Conservation (phyloP, 2,113 vertebrate species). For the Paramormyrops kingsleyae region DNA sequence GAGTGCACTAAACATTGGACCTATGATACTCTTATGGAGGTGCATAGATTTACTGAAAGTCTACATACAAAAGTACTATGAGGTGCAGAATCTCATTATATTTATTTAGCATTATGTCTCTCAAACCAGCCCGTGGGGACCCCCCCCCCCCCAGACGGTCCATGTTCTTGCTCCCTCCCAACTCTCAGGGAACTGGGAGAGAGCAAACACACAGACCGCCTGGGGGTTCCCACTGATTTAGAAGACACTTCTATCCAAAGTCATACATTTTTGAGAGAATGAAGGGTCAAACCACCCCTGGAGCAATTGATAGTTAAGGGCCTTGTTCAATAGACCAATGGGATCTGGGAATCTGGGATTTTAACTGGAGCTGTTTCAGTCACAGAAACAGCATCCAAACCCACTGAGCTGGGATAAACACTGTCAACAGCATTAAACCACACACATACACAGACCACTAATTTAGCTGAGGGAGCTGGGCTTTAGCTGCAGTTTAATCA, state of each 20-base stretch:
- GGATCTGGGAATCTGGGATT: neutral
- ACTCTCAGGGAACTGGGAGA: no score
- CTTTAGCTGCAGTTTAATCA: neutral
- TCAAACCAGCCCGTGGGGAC: no score
- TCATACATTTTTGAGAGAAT: neutral
- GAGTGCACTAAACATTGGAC: neutral
- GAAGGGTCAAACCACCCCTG: neutral
- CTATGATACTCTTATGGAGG: neutral
- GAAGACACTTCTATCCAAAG: neutral
- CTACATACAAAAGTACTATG: neutral
- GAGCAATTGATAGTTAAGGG: neutral
- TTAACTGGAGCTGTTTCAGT: no score
- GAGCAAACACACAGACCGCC: no score
- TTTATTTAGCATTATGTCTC: neutral
- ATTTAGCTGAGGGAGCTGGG: neutral
- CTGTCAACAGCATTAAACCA: neutral
- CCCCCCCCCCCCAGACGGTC: no score
- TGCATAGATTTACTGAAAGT: neutral
- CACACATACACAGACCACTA: neutral
- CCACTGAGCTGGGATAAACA: neutral
- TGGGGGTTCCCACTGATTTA: no score
- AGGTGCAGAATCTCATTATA: neutral
- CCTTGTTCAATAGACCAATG: neutral
- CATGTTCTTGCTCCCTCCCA: no score
- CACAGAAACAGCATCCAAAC: neutral